phyloP scores from a whole-genome alignment of 2,113 vertebrate species.

The rat (Rattus norvegicus) region DNA sequence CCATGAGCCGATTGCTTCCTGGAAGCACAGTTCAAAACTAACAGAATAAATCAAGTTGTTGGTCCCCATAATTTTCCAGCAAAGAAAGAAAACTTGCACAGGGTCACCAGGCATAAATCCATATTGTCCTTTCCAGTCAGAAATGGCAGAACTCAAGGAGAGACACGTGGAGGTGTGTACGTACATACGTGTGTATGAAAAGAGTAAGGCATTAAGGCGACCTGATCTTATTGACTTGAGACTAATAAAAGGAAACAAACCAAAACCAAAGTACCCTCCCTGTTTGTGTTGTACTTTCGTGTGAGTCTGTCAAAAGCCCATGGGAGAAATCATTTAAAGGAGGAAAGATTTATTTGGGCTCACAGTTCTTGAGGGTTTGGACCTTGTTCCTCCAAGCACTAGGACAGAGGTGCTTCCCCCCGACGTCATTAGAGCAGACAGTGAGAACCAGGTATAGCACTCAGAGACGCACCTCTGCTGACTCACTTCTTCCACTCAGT shows the following conservation, averaged over 20 bases:
- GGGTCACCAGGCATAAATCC: conserved; percentile 71
- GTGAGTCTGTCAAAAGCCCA: neutral
- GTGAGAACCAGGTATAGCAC: neutral
- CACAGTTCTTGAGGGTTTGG: neutral
- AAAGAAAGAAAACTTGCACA: conserved; percentile 69
- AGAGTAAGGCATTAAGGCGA: neutral
- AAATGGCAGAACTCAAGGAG: conserved; percentile 36
- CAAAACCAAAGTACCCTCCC: neutral
- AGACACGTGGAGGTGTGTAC: neutral
- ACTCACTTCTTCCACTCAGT: neutral
- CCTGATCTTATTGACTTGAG: neutral
- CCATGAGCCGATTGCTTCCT: conserved; percentile 76
- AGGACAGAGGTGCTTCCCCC: neutral
- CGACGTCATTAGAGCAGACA: neutral
- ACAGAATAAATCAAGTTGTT: conserved; percentile 74
- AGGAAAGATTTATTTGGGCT: no score
- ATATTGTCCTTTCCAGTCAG: conserved; percentile 76
- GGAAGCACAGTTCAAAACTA: conserved; percentile 71
- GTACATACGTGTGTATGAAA: neutral
- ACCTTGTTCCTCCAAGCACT: no score
- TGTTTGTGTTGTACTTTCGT: neutral
- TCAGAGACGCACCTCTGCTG: neutral
- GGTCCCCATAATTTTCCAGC: conserved; percentile 70
- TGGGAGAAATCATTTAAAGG: neutral
- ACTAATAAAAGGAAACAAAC: neutral